These are phyloP conservation scores for Tyto alba DNA, from an alignment of 2,113 vertebrate genomes.

Conservation along the genomic window DNA sequence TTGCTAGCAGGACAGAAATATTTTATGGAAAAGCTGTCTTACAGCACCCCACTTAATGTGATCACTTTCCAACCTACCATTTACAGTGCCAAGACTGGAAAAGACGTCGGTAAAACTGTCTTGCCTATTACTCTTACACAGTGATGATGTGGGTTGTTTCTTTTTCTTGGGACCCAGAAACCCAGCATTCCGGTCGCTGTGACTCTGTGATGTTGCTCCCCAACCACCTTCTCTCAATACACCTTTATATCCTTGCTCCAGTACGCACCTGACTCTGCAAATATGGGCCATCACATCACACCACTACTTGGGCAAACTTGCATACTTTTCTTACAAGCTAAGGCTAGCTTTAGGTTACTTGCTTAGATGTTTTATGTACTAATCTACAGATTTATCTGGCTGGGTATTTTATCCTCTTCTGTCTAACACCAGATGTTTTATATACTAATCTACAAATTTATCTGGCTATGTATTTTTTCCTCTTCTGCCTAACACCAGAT, in stretches of 20 bases:
- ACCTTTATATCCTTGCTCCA: background rate
- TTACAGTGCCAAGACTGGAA: background rate
- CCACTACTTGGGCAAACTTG: background rate
- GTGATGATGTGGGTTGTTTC: background rate
- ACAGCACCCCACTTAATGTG: background rate
- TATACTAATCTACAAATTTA: background rate
- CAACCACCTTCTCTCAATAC: background rate
- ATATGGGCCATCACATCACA: background rate
- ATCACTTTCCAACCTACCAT: background rate
- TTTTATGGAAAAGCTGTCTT: background rate
- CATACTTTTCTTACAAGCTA: background rate
- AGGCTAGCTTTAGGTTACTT: background rate
- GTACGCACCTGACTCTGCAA: rapidly evolving
- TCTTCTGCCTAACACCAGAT: background rate
- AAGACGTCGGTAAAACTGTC: background rate
- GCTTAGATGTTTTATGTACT: background rate
- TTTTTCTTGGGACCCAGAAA: background rate
- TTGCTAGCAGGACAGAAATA: background rate
- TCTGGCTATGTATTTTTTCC: background rate
- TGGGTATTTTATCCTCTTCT: background rate
- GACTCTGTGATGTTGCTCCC: background rate
- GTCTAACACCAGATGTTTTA: background rate
- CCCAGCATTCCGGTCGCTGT: background rate
- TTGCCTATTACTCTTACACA: background rate
- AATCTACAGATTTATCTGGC: background rate